phyloP scores from a whole-genome alignment of 2,888 invertebrate species.

The Agrochola lychnidis region DNA sequence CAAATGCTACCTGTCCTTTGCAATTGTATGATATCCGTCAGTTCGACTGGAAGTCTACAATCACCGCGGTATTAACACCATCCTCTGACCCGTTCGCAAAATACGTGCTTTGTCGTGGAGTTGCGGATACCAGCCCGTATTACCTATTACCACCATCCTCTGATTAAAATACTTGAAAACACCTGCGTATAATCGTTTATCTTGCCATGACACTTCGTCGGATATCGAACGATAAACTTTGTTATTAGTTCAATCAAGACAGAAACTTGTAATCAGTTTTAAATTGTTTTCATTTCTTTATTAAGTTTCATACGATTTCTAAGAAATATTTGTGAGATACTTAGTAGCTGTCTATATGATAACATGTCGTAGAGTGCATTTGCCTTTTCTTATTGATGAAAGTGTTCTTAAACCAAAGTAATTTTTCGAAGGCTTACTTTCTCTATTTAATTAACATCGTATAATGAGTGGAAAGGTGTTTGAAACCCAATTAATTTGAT shows the following conservation, averaged over 20 bases:
- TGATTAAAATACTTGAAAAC: slow-evolving; percentile 76
- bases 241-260: slow-evolving; percentile 73
- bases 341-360: background rate
- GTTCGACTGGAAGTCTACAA: slow-evolving; percentile 18
- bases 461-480: slow-evolving; percentile 25
- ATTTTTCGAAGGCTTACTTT: background rate
- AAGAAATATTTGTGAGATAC: slow-evolving; percentile 1
- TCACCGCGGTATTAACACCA: slow-evolving; percentile 54
- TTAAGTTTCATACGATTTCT: slow-evolving; percentile 42
- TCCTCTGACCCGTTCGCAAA: slow-evolving; percentile 53
- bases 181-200: slow-evolving; percentile 78
- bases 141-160: slow-evolving; percentile 57
- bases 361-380: background rate
- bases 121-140: no score
- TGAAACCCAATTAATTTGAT: slow-evolving; percentile 55
- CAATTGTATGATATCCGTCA: slow-evolving; percentile 1
- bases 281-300: slow-evolving; percentile 59
- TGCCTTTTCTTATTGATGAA: background rate
- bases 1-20: slow-evolving; percentile 21
- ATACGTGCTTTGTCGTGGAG: no score
- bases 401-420: background rate
- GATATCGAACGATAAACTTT: slow-evolving; percentile 75
- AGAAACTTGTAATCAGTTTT: slow-evolving; percentile 70
- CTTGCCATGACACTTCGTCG: slow-evolving; percentile 74
- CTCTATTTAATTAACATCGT: background rate